These are phyloP conservation scores for Drosophila punjabiensis DNA, from an alignment of 1,140 invertebrate genomes.

Conservation along the genomic window DNA sequence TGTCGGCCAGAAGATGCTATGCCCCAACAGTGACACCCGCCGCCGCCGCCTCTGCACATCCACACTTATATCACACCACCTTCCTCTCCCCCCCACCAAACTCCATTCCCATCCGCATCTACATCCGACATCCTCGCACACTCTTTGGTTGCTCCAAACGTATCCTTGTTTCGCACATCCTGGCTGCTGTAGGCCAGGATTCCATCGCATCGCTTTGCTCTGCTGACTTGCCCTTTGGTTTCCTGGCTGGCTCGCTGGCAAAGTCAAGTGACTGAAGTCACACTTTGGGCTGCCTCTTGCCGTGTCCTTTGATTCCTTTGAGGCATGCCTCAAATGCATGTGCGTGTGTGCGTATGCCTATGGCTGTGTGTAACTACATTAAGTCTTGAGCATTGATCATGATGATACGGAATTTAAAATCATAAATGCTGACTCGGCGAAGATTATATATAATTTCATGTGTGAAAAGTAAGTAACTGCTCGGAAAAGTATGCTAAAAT, in stretches of 20 bases:
- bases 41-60: background rate
- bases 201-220: slow-evolving; percentile 29
- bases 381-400: slow-evolving; percentile 35
- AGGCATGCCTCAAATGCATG: background rate
- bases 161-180: slow-evolving; percentile 58
- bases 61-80: background rate
- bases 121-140: background rate
- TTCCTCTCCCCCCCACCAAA: background rate
- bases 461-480: background rate
- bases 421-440: slow-evolving; percentile 19
- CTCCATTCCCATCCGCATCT: background rate
- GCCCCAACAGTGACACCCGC: background rate
- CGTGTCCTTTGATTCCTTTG: slow-evolving; percentile 39
- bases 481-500: background rate
- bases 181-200: slow-evolving; percentile 46
- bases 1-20: slow-evolving; percentile 54
- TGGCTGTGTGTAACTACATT: slow-evolving; percentile 22
- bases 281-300: slow-evolving; percentile 44
- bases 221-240: slow-evolving; percentile 52
- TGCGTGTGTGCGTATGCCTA: background rate
- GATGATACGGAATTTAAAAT: slow-evolving; percentile 44
- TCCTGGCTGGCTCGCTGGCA: slow-evolving; percentile 57
- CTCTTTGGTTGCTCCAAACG: slow-evolving; percentile 14
- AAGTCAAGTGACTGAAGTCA: slow-evolving; percentile 70
- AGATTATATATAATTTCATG: slow-evolving; percentile 7